Evolutionary conservation across 2,888 invertebrate genomes (phyloP).

Genomic region (Ametastegia equiseti): DNA sequence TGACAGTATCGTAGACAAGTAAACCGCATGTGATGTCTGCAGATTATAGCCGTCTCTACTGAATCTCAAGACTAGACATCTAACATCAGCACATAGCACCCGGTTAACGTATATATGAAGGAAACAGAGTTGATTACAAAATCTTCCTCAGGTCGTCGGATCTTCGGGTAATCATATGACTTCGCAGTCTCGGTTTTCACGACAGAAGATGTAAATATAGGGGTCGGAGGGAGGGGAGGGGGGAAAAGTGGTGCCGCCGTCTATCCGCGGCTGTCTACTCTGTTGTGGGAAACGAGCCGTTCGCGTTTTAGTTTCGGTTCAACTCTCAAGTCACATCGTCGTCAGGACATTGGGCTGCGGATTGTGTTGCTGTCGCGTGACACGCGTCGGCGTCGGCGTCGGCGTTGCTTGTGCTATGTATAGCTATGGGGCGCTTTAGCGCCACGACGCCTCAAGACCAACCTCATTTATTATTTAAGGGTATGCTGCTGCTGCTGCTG

Average conservation of each 20-base stretch:
- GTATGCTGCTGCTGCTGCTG: not conserved
- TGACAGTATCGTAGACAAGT: not conserved
- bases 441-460: constrained; percentile 27
- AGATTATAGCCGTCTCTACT: not conserved
- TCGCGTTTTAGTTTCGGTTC: constrained; percentile 40
- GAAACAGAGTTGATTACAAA: constrained; percentile 51
- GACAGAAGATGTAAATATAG: constrained; percentile 15
- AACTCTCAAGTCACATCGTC: constrained; percentile 22
- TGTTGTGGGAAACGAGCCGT: constrained; percentile 38
- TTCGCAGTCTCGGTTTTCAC: not conserved
- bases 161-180: constrained; percentile 23
- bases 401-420: constrained; percentile 22
- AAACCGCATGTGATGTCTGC: not conserved
- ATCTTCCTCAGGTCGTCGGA: no score
- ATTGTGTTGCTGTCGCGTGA: constrained; percentile 40
- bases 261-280: constrained; percentile 5
- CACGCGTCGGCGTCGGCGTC: constrained; percentile 44
- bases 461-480: constrained; percentile 38
- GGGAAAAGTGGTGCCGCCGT: constrained; percentile 37
- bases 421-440: constrained; percentile 31
- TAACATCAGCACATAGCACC: constrained; percentile 3
- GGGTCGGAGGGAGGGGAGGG: no score
- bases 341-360: constrained; percentile 4
- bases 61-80: not conserved
- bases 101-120: not conserved